Evolutionary conservation across 2,113 vertebrate species (phyloP).

Genomic region (Tetrao urogallus): DNA sequence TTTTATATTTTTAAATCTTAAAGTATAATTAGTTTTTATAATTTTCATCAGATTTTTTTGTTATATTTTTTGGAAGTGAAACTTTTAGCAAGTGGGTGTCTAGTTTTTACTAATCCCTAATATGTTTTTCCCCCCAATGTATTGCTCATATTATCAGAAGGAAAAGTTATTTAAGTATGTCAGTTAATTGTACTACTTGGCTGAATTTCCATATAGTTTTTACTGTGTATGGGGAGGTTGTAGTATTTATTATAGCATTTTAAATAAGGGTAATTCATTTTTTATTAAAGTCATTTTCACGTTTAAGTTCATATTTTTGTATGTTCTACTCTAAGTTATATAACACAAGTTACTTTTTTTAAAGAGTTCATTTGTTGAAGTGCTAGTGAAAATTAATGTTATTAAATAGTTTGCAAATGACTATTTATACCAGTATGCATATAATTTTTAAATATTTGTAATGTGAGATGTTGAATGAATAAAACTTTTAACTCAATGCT

Average conservation of each 20-base stretch:
- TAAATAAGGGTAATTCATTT: constrained; percentile 99
- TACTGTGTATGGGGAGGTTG: constrained; percentile 99
- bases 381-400: constrained; percentile 99
- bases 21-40: constrained; percentile 99
- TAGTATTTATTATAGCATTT: constrained; percentile 99
- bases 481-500: constrained; percentile 94
- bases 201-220: constrained; percentile 99
- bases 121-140: constrained; percentile 93
- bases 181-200: constrained; percentile 99
- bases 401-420: constrained; percentile 99
- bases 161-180: constrained; percentile 98
- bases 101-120: constrained; percentile 99
- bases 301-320: constrained; percentile 99
- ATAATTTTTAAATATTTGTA: constrained; percentile 99
- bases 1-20: constrained; percentile 99
- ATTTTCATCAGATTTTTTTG: constrained; percentile 99
- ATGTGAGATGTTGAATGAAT: constrained; percentile 99
- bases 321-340: constrained; percentile 99
- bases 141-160: constrained; percentile 99
- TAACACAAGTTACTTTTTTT: constrained; percentile 99
- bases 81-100: constrained; percentile 97
- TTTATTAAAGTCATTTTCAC: constrained; percentile 99
- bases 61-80: constrained; percentile 99
- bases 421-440: constrained; percentile 99
- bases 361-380: constrained; percentile 99